Evolutionary conservation across 1,140 invertebrate species (phyloP).

Genomic region (Hylaeus anthracinus): DNA sequence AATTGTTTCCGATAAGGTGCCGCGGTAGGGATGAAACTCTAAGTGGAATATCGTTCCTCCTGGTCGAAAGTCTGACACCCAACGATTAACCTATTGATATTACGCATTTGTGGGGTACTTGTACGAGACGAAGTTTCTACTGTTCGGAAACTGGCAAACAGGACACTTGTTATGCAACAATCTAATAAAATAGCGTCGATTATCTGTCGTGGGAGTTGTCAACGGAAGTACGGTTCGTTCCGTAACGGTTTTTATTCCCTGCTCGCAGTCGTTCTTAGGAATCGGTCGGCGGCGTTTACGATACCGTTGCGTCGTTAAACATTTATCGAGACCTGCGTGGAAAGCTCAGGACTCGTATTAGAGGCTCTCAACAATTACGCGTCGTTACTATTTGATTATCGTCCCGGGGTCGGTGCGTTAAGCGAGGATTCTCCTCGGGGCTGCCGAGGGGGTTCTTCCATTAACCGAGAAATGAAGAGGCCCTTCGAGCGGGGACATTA

Average conservation of each 20-base stretch:
- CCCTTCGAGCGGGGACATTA: constrained; percentile 29
- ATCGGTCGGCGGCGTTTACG: background rate
- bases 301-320: constrained; percentile 8
- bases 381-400: constrained; percentile 41
- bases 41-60: constrained; percentile 27
- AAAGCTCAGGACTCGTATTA: constrained; percentile 19
- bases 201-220: too few relatives aligned
- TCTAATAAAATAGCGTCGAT: too few relatives aligned
- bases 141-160: too few relatives aligned
- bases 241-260: too few relatives aligned
- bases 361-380: constrained; percentile 27
- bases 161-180: too few relatives aligned
- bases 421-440: constrained; percentile 1
- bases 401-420: background rate
- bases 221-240: too few relatives aligned
- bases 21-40: constrained; percentile 12
- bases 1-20: constrained; percentile 37
- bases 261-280: too few relatives aligned
- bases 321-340: constrained; percentile 16
- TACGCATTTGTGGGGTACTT: background rate
- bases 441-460: constrained; percentile 11
- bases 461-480: constrained; percentile 26
- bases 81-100: constrained; percentile 27
- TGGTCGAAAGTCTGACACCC: background rate
- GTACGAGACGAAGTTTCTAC: too few relatives aligned